These are phyloP conservation scores for Ophioderma brevispina DNA, from an alignment of 35 echinoderm and acorn worm species.

Conservation along the genomic window DNA sequence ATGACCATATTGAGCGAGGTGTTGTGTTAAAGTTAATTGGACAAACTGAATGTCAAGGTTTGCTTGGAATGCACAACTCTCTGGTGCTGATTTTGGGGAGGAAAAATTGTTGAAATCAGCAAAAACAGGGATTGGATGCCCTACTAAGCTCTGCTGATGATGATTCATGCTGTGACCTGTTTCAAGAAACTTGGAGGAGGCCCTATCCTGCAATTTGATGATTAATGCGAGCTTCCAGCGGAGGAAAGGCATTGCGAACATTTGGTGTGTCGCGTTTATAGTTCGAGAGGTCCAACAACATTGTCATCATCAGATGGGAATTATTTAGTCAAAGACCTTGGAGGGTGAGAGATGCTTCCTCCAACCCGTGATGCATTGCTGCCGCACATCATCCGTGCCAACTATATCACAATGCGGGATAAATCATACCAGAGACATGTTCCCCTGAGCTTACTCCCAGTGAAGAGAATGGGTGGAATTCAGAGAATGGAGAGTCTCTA, in stretches of 20 bases:
- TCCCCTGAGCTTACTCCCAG: slow-evolving; percentile 8
- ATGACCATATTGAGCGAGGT: slow-evolving; percentile 27
- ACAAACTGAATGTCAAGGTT: slow-evolving; percentile 16
- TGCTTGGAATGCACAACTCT: slow-evolving; percentile 42
- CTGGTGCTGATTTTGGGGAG: slow-evolving; percentile 13
- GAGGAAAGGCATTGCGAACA: slow-evolving; percentile 15
- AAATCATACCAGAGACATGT: slow-evolving; percentile 29
- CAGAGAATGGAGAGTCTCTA: slow-evolving; percentile 20
- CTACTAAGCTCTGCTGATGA: slow-evolving; percentile 31
- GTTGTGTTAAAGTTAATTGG: slow-evolving; percentile 52
- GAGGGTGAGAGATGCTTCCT: slow-evolving; percentile 57
- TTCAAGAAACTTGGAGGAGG: slow-evolving; percentile 35
- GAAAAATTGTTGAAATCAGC: slow-evolving; percentile 47
- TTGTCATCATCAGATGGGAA: background rate
- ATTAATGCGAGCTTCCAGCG: slow-evolving; percentile 34
- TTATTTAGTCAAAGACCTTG: slow-evolving; percentile 6
- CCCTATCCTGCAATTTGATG: background rate
- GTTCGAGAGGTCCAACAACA: slow-evolving; percentile 24
- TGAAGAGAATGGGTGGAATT: slow-evolving; percentile 41
- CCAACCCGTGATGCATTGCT: slow-evolving; percentile 38
- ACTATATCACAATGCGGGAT: slow-evolving; percentile 30
- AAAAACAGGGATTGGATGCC: slow-evolving; percentile 49
- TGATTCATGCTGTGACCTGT: slow-evolving; percentile 36
- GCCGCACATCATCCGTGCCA: slow-evolving; percentile 50
- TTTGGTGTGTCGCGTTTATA: slow-evolving; percentile 30